Conservation (phyloP, 2,797 vertebrate species). For the Rousettus madagascariensis region DNA sequence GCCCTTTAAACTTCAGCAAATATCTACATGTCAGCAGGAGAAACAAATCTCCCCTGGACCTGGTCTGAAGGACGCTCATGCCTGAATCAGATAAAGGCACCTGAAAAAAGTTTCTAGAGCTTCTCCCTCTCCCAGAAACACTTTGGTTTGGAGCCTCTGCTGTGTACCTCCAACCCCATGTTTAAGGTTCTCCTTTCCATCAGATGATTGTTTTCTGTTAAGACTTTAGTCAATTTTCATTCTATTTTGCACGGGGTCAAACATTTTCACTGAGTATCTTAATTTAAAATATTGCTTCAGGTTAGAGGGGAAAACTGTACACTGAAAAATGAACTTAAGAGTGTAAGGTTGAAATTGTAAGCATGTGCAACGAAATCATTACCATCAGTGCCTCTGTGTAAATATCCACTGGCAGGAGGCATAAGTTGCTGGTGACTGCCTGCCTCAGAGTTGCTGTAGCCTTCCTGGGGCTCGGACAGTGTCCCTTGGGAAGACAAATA, state of each 20-base stretch:
- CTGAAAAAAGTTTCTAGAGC: neutral
- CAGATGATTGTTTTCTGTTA: neutral
- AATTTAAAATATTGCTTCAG: conserved; percentile 36
- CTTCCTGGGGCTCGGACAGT: conserved; percentile 89
- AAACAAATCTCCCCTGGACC: neutral
- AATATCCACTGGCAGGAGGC: conserved; percentile 91
- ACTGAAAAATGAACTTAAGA: neutral
- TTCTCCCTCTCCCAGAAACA: neutral
- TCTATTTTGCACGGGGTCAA: neutral
- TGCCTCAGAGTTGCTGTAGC: conserved; percentile 93
- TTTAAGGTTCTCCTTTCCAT: neutral
- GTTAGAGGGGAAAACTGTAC: neutral
- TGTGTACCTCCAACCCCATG: neutral
- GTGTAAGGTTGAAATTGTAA: neutral
- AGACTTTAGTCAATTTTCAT: conserved; percentile 24
- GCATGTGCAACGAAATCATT: conserved; percentile 14
- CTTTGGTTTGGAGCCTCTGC: neutral
- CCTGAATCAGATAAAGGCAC: neutral
- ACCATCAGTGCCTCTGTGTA: conserved; percentile 94
- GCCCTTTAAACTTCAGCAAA: neutral
- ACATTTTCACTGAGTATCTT: neutral
- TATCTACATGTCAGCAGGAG: neutral
- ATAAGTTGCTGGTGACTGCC: conserved; percentile 98
- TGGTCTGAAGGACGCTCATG: neutral
- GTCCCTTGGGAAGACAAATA: conserved; percentile 91